Base-by-base conservation (phyloP, 2,113 vertebrate species). In the Telmatochromis sp. region DNA sequence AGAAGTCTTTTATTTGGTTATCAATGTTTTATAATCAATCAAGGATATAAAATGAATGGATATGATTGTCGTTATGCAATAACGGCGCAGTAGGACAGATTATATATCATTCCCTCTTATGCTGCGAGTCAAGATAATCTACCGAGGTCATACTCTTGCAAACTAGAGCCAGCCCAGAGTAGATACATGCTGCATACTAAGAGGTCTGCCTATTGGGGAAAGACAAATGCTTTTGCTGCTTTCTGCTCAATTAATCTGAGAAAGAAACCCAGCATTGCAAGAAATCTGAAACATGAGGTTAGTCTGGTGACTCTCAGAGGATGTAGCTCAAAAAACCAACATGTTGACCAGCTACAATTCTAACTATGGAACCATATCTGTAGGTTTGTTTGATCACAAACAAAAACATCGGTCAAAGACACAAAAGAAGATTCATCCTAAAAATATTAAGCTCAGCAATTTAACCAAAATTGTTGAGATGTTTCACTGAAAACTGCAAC, bases 21-120 rank as follows among this genome's bases (percentile, higher is more conserved):
- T 95, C 91, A 91, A 94, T 94, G 94, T 92, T 94, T 92, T 89
- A 92, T 92, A 91, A 94, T 95, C 93, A 95, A 95, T 94, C 94
- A 90, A 86, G 85, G 90, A 19, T 90, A 88, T 90, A 87, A 94
- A 94, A 94, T 82, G 13, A 94, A 93, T 90, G 88, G 60, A 92
- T 93, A 91, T 91, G 89, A 94, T 94, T 92, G 90, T 87, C 84
- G 6, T 93, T 94, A 94, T 82, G 85, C 91, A 90, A 90, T 92
- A 89, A 94, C 82, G 75, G 65, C 73, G 78, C 87, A 78, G 86
- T 85, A 47, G 58, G 55, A 73, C n/a, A 71, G 55, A 47, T 81
- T 80, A 86, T 90, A 92, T 37, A 92, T 95, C 92, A 93, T 90
- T 91, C 23, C 54, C 60, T 71, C 80, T 35, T 88, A 92, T 88